These are phyloP conservation scores for Eufriesea mexicana DNA, from an alignment of 1,140 invertebrate genomes.

Conservation along the genomic window DNA sequence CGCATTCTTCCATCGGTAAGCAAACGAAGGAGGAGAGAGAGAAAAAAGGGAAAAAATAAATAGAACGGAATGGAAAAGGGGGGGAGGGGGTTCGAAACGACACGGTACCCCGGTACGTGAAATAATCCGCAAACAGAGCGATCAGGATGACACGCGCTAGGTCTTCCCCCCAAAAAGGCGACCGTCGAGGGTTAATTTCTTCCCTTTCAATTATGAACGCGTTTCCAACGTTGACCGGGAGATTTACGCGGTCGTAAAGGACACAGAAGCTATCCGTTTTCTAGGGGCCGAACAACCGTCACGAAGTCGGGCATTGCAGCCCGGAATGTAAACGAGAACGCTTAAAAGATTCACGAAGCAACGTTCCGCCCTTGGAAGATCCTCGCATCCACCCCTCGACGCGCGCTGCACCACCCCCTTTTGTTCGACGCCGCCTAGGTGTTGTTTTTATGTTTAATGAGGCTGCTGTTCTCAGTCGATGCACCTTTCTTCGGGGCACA, in stretches of 20 bases:
- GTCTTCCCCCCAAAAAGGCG: background rate
- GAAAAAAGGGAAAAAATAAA: no score
- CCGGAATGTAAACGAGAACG: conserved; percentile 7
- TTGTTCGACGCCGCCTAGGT: background rate
- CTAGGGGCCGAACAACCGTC: background rate
- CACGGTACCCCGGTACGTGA: background rate
- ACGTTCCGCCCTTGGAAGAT: background rate
- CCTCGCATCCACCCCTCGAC: background rate
- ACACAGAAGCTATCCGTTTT: background rate
- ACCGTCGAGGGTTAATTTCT: conserved; percentile 14
- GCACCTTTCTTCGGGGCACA: background rate
- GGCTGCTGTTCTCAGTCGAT: background rate
- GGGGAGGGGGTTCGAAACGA: background rate
- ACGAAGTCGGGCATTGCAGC: background rate
- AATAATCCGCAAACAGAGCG: conserved; percentile 37
- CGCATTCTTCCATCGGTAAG: background rate
- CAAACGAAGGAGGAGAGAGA: background rate
- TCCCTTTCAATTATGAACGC: conserved; percentile 46
- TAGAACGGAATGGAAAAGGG: background rate
- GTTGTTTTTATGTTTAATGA: conserved; percentile 24
- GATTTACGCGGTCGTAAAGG: conserved; percentile 24
- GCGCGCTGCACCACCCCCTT: no score
- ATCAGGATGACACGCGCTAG: background rate
- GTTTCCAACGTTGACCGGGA: background rate
- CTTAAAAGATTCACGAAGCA: conserved; percentile 30